Base-by-base conservation (phyloP, 2,113 vertebrate species). In the Aplodontia rufa region DNA sequence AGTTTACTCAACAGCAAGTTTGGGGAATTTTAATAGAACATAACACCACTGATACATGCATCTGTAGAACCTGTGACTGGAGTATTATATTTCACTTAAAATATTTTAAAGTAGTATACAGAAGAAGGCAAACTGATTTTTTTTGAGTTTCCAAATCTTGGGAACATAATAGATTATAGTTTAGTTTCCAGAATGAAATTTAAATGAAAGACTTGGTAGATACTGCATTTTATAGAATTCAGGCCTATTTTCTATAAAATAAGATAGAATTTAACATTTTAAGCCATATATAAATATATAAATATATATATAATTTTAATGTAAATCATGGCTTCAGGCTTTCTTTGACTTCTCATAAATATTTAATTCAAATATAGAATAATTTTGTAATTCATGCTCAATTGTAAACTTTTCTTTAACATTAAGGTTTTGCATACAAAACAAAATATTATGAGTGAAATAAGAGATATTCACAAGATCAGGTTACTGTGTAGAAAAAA, bases 341-440 rank as follows among this genome's bases (percentile, higher is more conserved):
- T 66, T 79, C 40, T 96, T 94, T 93, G 28, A 95, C 24, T 55
- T 74, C 90, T 93, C 90, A 80, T 62, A 95, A 85, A 53, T 37
- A 16, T 79, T 90, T 8, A 30, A 10, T 78, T 60, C 24, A 93
- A 85, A 84, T 81, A 5, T 35, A 86, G 16, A 51, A 13, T 83
- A 86, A 75, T 74, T 94, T 11, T 88, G 11, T 76, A 45, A 2
- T 69, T 95, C 53, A 58, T 16, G 69, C 19, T 72, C 53, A 87
- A 32, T 69, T 62, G 71, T 26, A 97, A 92, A 91, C 19, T 68
- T 64, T 58, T 84, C 58, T 96, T 94, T 35, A 93, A 74, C 53
- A 74, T 94, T 82, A 84, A 37, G 32, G 91, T 64, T 92, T 81
- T 64, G 14, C 20, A 53, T 49, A 55, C 88, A 87, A 89, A 94